Evolutionary conservation across 2,113 vertebrate genomes (phyloP).

Genomic region (Sturnus vulgaris): DNA sequence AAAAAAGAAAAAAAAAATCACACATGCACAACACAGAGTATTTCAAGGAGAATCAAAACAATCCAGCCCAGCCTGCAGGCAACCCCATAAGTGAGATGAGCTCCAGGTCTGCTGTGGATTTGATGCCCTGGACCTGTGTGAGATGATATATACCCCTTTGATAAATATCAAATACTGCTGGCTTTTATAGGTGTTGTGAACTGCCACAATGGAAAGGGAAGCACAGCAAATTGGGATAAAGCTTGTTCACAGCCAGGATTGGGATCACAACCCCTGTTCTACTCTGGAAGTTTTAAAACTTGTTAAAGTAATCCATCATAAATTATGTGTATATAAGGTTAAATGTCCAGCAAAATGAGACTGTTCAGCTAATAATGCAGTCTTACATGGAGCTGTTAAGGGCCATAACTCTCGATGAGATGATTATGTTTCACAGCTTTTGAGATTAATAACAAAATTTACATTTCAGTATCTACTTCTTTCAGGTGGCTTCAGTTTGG

Average conservation of each 20-base stretch:
- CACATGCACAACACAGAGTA: fast-evolving
- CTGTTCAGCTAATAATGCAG: neutral
- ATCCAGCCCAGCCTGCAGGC: neutral
- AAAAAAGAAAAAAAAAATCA: neutral
- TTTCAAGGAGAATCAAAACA: neutral
- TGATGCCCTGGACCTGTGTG: neutral
- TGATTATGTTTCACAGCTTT: neutral
- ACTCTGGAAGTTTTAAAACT: neutral
- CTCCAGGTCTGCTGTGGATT: neutral
- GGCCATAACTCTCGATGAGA: neutral
- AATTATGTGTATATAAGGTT: neutral
- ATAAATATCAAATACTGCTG: neutral
- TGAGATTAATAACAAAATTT: neutral
- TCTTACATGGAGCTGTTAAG: neutral
- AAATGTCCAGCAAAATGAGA: neutral
- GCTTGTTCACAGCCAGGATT: neutral
- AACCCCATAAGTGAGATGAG: neutral
- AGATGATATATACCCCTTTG: too few relatives aligned
- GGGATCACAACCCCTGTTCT: neutral
- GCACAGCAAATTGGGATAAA: neutral
- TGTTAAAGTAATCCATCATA: neutral
- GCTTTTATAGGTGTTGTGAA: neutral
- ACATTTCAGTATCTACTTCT: neutral
- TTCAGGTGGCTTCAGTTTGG: neutral
- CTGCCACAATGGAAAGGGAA: neutral